Percentiles rank a stretch among this genome's conserved stretches.
phyloP scores from a whole-genome alignment of 2,888 invertebrate species.

The Eupithecia exiguata region DNA sequence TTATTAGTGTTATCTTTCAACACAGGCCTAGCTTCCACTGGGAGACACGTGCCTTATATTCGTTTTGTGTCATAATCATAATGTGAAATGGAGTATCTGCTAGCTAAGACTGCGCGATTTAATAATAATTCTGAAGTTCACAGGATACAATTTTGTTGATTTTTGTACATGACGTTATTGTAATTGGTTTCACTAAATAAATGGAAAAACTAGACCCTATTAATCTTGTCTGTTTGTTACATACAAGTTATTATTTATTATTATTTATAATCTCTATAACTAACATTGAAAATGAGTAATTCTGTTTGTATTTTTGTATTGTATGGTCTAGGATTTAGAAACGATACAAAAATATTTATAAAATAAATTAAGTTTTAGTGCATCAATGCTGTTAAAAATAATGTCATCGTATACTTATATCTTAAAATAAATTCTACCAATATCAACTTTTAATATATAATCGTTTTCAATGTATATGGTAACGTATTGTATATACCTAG shows the following conservation, averaged over 20 bases:
- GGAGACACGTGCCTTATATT: slow-evolving; percentile 9
- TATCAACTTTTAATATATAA: no score
- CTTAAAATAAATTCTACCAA: slow-evolving; percentile 13
- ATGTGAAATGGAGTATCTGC: slow-evolving; percentile 11
- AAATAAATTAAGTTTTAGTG: slow-evolving; percentile 35
- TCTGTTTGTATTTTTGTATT: no score
- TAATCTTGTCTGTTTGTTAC: not conserved
- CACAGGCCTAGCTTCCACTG: not conserved
- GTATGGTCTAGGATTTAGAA: no score
- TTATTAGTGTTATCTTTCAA: slow-evolving; percentile 18
- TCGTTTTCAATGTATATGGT: no score
- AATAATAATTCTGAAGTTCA: not conserved
- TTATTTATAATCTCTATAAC: not conserved
- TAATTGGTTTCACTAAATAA: not conserved
- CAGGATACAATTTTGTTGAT: not conserved
- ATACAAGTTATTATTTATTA: no score
- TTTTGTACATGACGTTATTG: not conserved
- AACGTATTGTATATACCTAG: no score
- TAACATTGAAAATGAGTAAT: no score
- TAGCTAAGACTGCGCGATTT: not conserved
- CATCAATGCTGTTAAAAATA: slow-evolving; percentile 17
- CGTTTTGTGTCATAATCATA: not conserved
- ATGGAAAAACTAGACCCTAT: no score
- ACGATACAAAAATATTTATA: no score
- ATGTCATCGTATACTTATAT: slow-evolving; percentile 12